Conservation (phyloP, 1,140 invertebrate species). For the Drosophila melanogaster region DNA sequence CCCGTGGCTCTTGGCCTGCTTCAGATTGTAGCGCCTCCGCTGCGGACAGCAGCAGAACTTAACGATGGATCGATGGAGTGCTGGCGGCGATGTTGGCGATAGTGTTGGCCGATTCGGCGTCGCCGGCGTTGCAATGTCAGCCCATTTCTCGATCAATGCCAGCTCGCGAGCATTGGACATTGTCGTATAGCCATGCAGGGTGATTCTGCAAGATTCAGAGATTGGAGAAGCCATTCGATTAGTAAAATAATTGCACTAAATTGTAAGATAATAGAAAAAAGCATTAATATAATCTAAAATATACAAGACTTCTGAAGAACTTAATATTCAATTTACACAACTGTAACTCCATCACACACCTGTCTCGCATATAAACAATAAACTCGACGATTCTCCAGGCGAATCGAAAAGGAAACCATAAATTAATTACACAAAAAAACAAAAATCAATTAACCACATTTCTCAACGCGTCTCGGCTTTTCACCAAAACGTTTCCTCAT, state of each 20-base stretch:
- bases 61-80: conserved; percentile 60
- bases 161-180: conserved; percentile 84
- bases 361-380: conserved; percentile 21
- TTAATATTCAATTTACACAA: background rate
- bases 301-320: no score
- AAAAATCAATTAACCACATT: conserved; percentile 81
- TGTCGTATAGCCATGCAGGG: conserved; percentile 80
- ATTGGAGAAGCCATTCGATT: background rate
- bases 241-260: no score
- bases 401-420: conserved; percentile 16
- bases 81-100: conserved; percentile 77
- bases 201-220: conserved; percentile 56
- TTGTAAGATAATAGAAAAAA: no score
- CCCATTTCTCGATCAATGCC: conserved; percentile 83
- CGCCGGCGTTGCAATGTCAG: conserved; percentile 81
- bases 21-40: conserved; percentile 76
- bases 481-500: conserved; percentile 77
- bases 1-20: conserved; percentile 60
- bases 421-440: conserved; percentile 49
- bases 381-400: conserved; percentile 1
- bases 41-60: conserved; percentile 82
- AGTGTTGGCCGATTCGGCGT: conserved; percentile 68
- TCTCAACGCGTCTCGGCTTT: conserved; percentile 76
- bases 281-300: no score
- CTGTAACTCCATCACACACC: conserved; percentile 5